A percentile compares a stretch with the other conserved stretches of the same genome.
These are phyloP conservation scores for Otus scops DNA, from an alignment of 2,797 vertebrate genomes.

Conservation along the genomic window DNA sequence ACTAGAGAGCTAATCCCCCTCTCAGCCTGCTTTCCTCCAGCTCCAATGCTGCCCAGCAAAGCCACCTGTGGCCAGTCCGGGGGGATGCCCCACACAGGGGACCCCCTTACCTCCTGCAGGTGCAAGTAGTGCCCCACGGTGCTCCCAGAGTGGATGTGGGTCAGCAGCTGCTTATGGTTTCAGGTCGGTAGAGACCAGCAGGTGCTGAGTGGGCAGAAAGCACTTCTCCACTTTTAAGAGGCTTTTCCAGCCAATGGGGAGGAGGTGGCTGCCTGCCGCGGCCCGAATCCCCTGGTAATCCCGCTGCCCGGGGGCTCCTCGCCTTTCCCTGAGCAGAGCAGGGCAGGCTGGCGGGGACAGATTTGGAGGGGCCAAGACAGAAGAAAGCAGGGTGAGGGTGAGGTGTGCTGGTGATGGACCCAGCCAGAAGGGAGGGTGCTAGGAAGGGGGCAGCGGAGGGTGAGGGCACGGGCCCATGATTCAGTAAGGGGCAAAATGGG, in stretches of 20 bases:
- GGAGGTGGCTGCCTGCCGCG: slow-evolving; percentile 20
- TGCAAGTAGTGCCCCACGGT: background rate
- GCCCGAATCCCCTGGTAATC: slow-evolving; percentile 55
- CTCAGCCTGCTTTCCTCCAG: background rate
- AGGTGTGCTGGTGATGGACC: background rate
- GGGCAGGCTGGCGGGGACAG: background rate
- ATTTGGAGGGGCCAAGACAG: background rate
- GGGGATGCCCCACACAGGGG: background rate
- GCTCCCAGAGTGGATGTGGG: background rate
- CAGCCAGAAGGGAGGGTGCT: background rate
- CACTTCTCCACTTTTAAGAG: slow-evolving; percentile 69
- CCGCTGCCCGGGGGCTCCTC: background rate
- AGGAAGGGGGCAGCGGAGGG: background rate
- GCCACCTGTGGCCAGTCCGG: fast-evolving
- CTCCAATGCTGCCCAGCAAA: background rate
- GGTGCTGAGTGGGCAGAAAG: slow-evolving; percentile 61
- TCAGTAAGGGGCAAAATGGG: background rate
- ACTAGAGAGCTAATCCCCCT: background rate
- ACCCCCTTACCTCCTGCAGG: background rate
- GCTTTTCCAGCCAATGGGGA: slow-evolving; percentile 67
- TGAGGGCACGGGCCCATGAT: fast-evolving
- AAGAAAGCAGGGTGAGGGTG: fast-evolving
- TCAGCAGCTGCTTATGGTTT: slow-evolving; percentile 55
- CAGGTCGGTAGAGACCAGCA: background rate
- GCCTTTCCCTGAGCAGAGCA: background rate